phyloP scores from a whole-genome alignment of 2,797 vertebrate species.

The Steatocranus sp. region DNA sequence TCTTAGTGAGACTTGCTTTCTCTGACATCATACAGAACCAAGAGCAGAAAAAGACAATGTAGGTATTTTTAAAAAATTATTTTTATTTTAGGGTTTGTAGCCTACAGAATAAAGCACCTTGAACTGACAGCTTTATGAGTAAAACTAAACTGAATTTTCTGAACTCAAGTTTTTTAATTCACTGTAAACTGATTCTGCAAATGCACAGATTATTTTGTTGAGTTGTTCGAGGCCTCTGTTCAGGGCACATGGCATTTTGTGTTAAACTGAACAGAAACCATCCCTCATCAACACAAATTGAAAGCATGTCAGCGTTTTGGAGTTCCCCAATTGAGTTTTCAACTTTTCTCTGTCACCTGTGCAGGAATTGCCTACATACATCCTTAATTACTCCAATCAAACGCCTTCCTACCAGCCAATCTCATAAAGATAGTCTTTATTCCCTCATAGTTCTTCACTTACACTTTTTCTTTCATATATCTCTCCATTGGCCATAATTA shows the following conservation, averaged over 20 bases:
- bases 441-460: not conserved
- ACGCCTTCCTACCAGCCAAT: not conserved
- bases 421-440: not conserved
- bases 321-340: not conserved
- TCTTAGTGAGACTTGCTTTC: not conserved
- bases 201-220: not conserved
- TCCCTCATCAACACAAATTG: not conserved
- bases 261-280: not conserved
- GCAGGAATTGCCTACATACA: not conserved
- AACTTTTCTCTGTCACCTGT: not conserved
- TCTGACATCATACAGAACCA: not conserved
- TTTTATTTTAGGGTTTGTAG: not conserved
- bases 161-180: not conserved
- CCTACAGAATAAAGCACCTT: not conserved
- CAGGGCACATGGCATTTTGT: not conserved
- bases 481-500: not conserved
- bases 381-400: not conserved
- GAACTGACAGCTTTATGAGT: not conserved
- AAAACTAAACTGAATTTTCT: not conserved
- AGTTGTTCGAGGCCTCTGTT: not conserved
- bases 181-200: not conserved
- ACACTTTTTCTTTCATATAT: not conserved
- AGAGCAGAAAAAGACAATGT: not conserved
- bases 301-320: not conserved
- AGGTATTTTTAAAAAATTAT: not conserved